A percentile compares a stretch with the other conserved stretches of the same genome.
phyloP scores from a whole-genome alignment of 2,113 vertebrate species.

The Numida meleagris region DNA sequence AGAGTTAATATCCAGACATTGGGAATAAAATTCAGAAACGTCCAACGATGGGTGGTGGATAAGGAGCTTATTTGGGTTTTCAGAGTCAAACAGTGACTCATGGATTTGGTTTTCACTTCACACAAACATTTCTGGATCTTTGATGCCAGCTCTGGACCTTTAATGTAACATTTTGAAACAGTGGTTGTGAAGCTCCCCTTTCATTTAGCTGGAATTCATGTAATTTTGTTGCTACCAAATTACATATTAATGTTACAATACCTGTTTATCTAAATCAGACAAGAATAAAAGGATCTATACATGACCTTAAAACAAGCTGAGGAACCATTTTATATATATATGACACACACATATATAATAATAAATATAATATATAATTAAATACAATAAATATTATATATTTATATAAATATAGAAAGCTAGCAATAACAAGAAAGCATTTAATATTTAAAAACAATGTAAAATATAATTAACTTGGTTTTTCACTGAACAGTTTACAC shows the following conservation, averaged over 20 bases:
- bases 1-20: neutral
- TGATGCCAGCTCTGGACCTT: neutral
- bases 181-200: neutral
- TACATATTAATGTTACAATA: neutral
- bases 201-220: neutral
- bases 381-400: too few relatives aligned
- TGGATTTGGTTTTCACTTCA: neutral
- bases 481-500: neutral
- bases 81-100: neutral
- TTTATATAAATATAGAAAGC: neutral
- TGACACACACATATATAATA: neutral
- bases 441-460: neutral
- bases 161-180: neutral
- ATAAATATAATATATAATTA: too few relatives aligned
- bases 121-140: neutral
- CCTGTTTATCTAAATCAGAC: neutral
- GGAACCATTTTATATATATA: neutral
- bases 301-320: neutral
- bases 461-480: neutral
- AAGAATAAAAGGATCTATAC: neutral
- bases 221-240: neutral
- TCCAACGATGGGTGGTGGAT: neutral
- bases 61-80: constrained; percentile 25
- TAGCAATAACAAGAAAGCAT: neutral
- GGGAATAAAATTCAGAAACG: neutral